These are phyloP conservation scores for Parochlus steinenii DNA, from an alignment of 2,888 invertebrate species.

Conservation along the genomic window DNA sequence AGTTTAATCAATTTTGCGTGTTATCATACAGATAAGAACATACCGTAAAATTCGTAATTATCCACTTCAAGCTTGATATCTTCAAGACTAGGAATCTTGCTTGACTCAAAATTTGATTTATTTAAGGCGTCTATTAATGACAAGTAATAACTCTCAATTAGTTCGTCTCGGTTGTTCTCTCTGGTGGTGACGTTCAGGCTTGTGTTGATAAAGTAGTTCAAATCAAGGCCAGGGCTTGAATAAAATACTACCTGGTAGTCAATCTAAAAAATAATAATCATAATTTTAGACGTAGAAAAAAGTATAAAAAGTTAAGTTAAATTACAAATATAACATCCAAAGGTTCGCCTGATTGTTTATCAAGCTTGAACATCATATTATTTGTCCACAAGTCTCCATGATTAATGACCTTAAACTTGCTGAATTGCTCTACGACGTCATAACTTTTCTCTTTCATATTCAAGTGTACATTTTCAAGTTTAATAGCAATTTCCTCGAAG, in stretches of 20 bases:
- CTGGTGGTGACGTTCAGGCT: constrained; percentile 24
- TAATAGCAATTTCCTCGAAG: no score
- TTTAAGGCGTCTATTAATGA: constrained; percentile 18
- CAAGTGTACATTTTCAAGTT: no score
- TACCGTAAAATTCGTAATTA: constrained; percentile 22
- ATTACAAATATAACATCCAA: constrained; percentile 30
- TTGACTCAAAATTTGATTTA: constrained; percentile 17
- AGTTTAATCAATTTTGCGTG: no score
- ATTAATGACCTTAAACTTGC: constrained; percentile 31
- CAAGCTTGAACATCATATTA: constrained; percentile 34
- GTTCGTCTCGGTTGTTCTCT: constrained; percentile 17
- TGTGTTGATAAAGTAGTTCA: constrained; percentile 29
- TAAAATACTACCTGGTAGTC: constrained; percentile 29
- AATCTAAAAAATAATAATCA: constrained; percentile 17
- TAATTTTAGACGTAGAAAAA: constrained; percentile 15
- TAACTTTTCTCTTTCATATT: no score
- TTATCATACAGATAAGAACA: no score
- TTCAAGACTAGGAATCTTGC: constrained; percentile 19
- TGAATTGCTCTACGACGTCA: no score
- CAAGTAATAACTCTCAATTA: constrained; percentile 22
- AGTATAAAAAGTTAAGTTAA: constrained; percentile 13
- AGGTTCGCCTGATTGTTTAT: constrained; percentile 23
- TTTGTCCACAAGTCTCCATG: constrained; percentile 38
- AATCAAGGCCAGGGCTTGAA: constrained; percentile 27
- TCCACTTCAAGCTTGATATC: constrained; percentile 21